These are phyloP conservation scores for Lepidochitona cinerea DNA, from an alignment of 2,888 invertebrate genomes.

Conservation along the genomic window DNA sequence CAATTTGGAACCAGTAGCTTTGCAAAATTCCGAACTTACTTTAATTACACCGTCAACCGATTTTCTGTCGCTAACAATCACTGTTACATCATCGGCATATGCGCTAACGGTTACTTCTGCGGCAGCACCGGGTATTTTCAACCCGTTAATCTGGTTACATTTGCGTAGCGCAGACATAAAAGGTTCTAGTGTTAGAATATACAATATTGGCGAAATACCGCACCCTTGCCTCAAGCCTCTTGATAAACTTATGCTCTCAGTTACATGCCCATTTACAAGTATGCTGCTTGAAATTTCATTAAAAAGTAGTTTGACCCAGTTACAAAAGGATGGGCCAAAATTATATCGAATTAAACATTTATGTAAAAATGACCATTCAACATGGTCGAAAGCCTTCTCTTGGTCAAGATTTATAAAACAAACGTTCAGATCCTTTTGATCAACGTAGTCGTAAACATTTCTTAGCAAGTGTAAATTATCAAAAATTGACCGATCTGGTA, in stretches of 20 bases:
- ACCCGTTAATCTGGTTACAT: conserved; percentile 12
- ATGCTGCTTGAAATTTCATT: background rate
- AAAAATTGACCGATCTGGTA: conserved; percentile 35
- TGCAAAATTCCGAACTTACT: background rate
- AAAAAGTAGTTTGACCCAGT: conserved; percentile 29
- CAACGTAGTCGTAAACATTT: conserved; percentile 31
- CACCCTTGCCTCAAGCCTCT: background rate
- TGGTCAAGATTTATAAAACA: conserved; percentile 38
- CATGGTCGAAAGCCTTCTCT: conserved; percentile 43
- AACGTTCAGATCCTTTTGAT: conserved; percentile 28
- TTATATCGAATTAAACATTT: conserved; percentile 30
- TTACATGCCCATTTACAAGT: background rate
- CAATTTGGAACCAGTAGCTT: conserved; percentile 26
- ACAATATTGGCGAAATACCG: background rate
- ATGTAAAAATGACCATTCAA: conserved; percentile 33
- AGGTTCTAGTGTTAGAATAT: background rate
- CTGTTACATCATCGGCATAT: conserved; percentile 22
- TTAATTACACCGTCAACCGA: background rate
- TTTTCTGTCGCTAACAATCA: background rate
- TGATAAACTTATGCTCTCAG: background rate
- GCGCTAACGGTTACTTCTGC: conserved; percentile 4
- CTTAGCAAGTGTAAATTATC: conserved; percentile 36
- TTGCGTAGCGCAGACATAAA: background rate
- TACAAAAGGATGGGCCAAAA: conserved; percentile 32
- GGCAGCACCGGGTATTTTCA: conserved; percentile 18